Evolutionary conservation across 1,140 invertebrate genomes (phyloP).

Genomic region (Drosophila punjabiensis): DNA sequence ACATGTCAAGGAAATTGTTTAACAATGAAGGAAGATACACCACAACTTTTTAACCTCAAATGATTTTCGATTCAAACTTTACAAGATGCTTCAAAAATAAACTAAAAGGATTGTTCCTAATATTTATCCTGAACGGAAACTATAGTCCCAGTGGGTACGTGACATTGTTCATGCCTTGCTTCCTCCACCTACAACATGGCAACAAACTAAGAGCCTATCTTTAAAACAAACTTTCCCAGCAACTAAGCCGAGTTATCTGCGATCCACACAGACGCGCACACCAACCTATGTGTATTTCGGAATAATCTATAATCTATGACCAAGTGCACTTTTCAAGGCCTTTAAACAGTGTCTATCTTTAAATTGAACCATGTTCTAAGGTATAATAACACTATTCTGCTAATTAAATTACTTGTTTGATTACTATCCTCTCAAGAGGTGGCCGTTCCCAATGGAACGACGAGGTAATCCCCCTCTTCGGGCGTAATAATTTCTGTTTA

Average conservation of each 20-base stretch:
- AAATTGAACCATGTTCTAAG: slow-evolving; percentile 23
- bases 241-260: slow-evolving; percentile 44
- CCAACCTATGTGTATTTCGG: slow-evolving; percentile 2
- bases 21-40: slow-evolving; percentile 7
- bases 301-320: slow-evolving; percentile 41
- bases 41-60: neutral
- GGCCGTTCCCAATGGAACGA: neutral
- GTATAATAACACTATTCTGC: slow-evolving; percentile 1
- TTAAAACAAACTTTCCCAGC: slow-evolving; percentile 30
- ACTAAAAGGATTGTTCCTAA: too few species aligned
- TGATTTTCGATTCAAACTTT: too few species aligned
- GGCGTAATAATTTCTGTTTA: slow-evolving; percentile 23
- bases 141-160: slow-evolving; percentile 32
- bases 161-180: slow-evolving; percentile 28
- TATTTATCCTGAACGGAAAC: neutral
- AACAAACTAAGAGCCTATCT: slow-evolving; percentile 26
- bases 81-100: neutral
- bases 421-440: slow-evolving; percentile 6
- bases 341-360: slow-evolving; percentile 31
- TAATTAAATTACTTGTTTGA: slow-evolving; percentile 36
- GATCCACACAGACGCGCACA: slow-evolving; percentile 10
- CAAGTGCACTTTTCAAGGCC: slow-evolving; percentile 45
- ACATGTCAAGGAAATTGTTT: too few species aligned
- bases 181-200: slow-evolving; percentile 7
- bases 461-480: slow-evolving; percentile 16